A percentile compares a stretch with the other conserved stretches of the same genome.
Conservation (phyloP, 2,113 vertebrate genomes). For the Ifrita kowaldi region DNA sequence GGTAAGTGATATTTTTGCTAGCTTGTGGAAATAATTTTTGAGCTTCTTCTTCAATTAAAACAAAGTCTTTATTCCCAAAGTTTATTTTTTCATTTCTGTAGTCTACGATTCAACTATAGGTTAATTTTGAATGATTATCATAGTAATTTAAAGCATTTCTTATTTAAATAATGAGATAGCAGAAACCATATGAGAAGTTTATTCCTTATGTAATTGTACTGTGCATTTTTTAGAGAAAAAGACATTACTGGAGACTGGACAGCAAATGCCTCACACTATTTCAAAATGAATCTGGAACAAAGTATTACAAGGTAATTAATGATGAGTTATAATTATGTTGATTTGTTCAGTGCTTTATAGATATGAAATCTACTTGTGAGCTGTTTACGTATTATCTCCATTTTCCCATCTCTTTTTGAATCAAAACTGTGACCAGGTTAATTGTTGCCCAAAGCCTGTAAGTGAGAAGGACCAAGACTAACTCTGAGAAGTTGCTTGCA, state of each 20-base stretch:
- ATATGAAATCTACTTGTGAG: not conserved
- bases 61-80: not conserved
- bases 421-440: not conserved
- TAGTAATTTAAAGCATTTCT: not conserved
- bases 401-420: not conserved
- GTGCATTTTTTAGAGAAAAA: constrained; percentile 84
- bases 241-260: constrained; percentile 97
- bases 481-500: constrained; percentile 8
- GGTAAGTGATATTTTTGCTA: not conserved
- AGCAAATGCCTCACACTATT: constrained; percentile 95
- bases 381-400: not conserved
- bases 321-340: not conserved
- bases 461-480: not conserved
- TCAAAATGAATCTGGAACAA: constrained; percentile 96
- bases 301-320: constrained; percentile 89
- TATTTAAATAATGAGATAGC: not conserved
- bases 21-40: not conserved
- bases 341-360: not conserved
- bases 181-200: not conserved
- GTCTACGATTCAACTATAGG: not conserved
- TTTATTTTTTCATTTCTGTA: not conserved
- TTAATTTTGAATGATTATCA: not conserved
- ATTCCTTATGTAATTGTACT: not conserved
- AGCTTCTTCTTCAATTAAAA: not conserved
- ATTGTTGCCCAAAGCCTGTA: not conserved